These are phyloP conservation scores for Eueides isabella DNA, from an alignment of 1,140 invertebrate species.

Conservation along the genomic window DNA sequence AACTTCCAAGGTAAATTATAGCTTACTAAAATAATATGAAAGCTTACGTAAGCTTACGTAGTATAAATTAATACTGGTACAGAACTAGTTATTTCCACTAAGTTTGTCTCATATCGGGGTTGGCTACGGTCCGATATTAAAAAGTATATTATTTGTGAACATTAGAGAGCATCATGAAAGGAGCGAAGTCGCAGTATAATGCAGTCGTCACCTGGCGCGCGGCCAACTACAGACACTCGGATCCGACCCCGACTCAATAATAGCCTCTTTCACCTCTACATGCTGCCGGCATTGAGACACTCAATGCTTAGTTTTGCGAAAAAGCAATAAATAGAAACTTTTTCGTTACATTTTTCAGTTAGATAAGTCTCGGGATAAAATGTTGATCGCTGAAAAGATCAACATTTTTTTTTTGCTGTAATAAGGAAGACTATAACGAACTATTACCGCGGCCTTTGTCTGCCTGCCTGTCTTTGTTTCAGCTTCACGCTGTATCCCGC, in stretches of 20 bases:
- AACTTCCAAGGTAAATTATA: no score
- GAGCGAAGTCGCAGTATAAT: background rate
- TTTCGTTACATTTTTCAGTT: slow-evolving; percentile 9
- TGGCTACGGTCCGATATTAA: background rate
- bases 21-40: background rate
- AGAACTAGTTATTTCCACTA: background rate
- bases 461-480: no score
- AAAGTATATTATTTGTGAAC: background rate
- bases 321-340: slow-evolving; percentile 21
- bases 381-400: background rate
- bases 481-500: no score
- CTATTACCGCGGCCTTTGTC: no score
- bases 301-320: slow-evolving; percentile 24
- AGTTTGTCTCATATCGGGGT: slow-evolving; percentile 3
- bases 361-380: background rate
- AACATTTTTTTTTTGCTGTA: background rate
- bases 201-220: slow-evolving; percentile 18
- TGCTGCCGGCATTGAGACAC: slow-evolving; percentile 14
- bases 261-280: slow-evolving; percentile 19
- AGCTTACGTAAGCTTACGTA: background rate
- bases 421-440: background rate
- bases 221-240: slow-evolving; percentile 16
- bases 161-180: slow-evolving; percentile 6
- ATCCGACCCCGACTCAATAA: slow-evolving; percentile 16
- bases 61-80: background rate